These are phyloP conservation scores for Lamprologus lemairii DNA, from an alignment of 2,113 vertebrate species.

Conservation along the genomic window DNA sequence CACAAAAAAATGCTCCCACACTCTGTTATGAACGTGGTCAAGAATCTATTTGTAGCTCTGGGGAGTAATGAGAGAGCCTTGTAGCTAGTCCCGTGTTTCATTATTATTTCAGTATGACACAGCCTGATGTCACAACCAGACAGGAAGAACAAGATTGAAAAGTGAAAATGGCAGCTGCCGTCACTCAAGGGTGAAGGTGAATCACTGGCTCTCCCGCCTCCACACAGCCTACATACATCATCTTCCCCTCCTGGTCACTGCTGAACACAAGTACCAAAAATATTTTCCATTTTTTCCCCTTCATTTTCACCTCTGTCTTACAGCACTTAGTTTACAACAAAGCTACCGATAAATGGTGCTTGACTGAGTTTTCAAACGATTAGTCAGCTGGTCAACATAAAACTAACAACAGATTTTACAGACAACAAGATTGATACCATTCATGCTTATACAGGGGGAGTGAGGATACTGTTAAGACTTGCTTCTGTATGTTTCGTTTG, in stretches of 20 bases:
- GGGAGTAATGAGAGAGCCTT: constrained; percentile 19
- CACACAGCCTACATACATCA: not conserved
- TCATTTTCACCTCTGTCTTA: not conserved
- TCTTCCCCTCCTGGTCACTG: not conserved
- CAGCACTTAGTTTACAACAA: not conserved
- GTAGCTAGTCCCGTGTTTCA: constrained; percentile 18
- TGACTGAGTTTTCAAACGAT: not conserved
- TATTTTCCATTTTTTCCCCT: fast-evolving
- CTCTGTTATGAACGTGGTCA: not conserved
- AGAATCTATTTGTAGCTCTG: constrained; percentile 17
- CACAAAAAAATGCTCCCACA: not conserved
- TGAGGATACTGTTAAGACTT: not conserved
- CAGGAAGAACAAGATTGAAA: not conserved
- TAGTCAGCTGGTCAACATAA: not conserved
- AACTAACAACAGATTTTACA: not conserved
- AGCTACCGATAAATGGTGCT: not conserved
- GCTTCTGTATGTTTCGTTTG: not conserved
- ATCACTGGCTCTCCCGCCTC: not conserved
- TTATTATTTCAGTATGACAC: constrained; percentile 45
- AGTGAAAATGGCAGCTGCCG: constrained; percentile 8
- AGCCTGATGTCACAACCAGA: constrained; percentile 5
- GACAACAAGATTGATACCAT: not conserved
- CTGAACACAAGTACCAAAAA: not conserved
- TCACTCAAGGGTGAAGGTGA: constrained; percentile 19
- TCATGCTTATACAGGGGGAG: not conserved